Evolutionary conservation across 2,888 invertebrate species (phyloP).

Genomic region (Parochlus steinenii): DNA sequence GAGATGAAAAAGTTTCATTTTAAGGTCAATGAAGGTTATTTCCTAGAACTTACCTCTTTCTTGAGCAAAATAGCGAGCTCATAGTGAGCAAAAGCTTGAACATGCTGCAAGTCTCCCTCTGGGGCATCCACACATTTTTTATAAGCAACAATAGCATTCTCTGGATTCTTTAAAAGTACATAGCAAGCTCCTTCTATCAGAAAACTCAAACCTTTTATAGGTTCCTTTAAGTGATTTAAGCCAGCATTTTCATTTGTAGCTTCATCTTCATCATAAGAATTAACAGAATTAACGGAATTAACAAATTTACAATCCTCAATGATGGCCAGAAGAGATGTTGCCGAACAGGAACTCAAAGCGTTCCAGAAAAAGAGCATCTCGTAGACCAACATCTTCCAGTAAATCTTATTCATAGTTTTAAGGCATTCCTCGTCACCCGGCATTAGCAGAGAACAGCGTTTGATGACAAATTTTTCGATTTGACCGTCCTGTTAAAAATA

Average conservation of each 20-base stretch:
- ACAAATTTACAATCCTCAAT: constrained; percentile 25
- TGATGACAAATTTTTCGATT: constrained; percentile 28
- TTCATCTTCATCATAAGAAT: constrained; percentile 24
- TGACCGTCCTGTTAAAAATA: constrained; percentile 22
- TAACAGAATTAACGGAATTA: constrained; percentile 12
- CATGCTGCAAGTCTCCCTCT: constrained; percentile 31
- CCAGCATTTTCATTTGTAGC: constrained; percentile 16
- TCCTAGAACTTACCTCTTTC: constrained; percentile 25
- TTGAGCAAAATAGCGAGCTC: constrained; percentile 40
- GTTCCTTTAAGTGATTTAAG: too few species aligned
- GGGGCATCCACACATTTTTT: constrained; percentile 19
- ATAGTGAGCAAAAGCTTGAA: constrained; percentile 46
- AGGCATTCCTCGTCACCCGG: constrained; percentile 17
- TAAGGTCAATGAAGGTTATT: too few species aligned
- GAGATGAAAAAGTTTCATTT: too few species aligned
- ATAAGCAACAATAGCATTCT: constrained; percentile 25
- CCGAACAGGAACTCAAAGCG: constrained; percentile 39
- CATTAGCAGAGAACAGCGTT: constrained; percentile 24
- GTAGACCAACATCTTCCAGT: constrained; percentile 41
- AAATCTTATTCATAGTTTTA: constrained; percentile 20
- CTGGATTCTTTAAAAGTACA: constrained; percentile 27
- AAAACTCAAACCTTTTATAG: constrained; percentile 37
- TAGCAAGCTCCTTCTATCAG: constrained; percentile 36
- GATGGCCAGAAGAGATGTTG: constrained; percentile 26
- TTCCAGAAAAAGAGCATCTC: constrained; percentile 55